These are phyloP conservation scores for Hanleya hanleyi DNA, from an alignment of 2,888 invertebrate genomes.

Conservation along the genomic window DNA sequence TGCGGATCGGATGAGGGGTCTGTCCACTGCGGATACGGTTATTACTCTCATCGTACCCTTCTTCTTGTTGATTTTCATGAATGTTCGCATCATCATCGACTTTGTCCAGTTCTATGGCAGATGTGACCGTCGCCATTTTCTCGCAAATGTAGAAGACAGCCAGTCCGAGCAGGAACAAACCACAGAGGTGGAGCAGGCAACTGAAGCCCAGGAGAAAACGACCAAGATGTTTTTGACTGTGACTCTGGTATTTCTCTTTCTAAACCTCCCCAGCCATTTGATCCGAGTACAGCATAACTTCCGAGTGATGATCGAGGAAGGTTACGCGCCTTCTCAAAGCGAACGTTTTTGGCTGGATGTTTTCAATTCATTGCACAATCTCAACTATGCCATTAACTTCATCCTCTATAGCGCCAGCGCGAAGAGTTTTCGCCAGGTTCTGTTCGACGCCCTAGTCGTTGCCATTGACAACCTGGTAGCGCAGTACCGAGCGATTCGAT, in stretches of 20 bases:
- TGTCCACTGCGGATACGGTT: constrained; percentile 78
- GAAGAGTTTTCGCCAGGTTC: constrained; percentile 52
- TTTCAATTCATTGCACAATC: constrained; percentile 82
- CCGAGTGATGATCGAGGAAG: constrained; percentile 40
- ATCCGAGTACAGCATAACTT: constrained; percentile 55
- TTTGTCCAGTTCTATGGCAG: constrained; percentile 75
- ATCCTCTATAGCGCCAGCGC: constrained; percentile 81
- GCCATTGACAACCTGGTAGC: background rate
- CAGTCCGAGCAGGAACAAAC: constrained; percentile 3
- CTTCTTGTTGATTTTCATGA: constrained; percentile 81
- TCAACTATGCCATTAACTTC: constrained; percentile 84
- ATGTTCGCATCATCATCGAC: constrained; percentile 81
- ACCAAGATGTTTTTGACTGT: constrained; percentile 89
- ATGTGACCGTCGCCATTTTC: background rate
- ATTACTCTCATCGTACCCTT: constrained; percentile 85
- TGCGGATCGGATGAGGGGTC: constrained; percentile 36
- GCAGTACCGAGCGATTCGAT: constrained; percentile 7
- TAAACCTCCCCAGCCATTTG: constrained; percentile 77
- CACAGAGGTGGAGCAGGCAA: constrained; percentile 30
- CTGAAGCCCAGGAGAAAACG: constrained; percentile 71
- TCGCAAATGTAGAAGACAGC: constrained; percentile 13
- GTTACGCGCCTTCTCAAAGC: constrained; percentile 40
- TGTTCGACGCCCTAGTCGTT: constrained; percentile 24
- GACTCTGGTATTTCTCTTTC: constrained; percentile 84
- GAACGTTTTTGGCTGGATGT: constrained; percentile 73